Evolutionary conservation across 2,888 invertebrate genomes (phyloP), one percentile per base, ranked within the genome.

Genomic region (Hartigia nigra): DNA sequence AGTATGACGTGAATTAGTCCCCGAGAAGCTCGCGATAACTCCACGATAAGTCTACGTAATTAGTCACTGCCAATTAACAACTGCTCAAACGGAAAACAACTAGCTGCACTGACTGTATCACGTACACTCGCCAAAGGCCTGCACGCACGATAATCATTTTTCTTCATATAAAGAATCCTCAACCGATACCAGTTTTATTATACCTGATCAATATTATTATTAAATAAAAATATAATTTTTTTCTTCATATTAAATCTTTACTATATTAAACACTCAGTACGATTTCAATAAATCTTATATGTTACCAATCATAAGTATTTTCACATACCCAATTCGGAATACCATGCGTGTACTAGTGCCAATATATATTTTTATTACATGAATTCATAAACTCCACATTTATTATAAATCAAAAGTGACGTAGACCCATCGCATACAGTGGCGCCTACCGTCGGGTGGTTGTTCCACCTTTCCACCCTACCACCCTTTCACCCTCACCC

Each of bases 21-120:
- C 31, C 76, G 81, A 83, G 87, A 87, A 85, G 82, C 80, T 84
- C 80, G 81, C 78, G 87, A 88, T 87, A 88, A 88, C 86, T 87
- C 79, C 76, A 79, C 84, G 90, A 90, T 90, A 90, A 88, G 86
- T 84, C 85, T 83, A 84, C 84, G 90, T 89, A 91, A 91, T 91
- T 91, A 91, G 91, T 91, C 91, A 91, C 90, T 91, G 91, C 89
- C 91, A 91, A 91, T 91, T 91, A 91, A 91, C 90, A 90, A 89
- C 88, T 90, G 90, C 90, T 90, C 88, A 90, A 89, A 90, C 90
- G 90, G 90, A 90, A 91, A 91, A 91, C 90, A 90, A 89, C 88
- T 85, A 35, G 31, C 74, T 31, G 74, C 32, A 31, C 72, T 12
- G 32, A 34, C 31, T 72, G 12, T 31, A 72, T 72, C 34, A 12